phyloP scores from a whole-genome alignment of 2,797 vertebrate species.

The Meriones psammophilus region DNA sequence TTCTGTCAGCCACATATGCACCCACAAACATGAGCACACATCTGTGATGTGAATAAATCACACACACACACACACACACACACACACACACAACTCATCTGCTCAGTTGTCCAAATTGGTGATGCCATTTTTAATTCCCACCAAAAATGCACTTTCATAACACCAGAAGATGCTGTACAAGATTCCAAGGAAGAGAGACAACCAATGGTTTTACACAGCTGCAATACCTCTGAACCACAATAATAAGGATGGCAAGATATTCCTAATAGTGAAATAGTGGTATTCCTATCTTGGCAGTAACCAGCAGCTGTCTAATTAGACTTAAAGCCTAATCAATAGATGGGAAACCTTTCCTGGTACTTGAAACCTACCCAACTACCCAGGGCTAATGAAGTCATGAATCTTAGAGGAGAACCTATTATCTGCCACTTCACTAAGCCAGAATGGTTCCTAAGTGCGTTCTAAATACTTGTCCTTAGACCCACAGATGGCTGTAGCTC shows the following conservation, averaged over 20 bases:
- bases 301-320: not conserved
- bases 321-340: not conserved
- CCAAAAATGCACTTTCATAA: not conserved
- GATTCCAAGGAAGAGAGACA: not conserved
- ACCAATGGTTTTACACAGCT: not conserved
- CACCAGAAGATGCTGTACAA: not conserved
- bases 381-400: not conserved
- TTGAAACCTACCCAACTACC: not conserved
- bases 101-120: not conserved
- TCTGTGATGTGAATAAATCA: not conserved
- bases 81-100: not conserved
- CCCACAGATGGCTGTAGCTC: not conserved
- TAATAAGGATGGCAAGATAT: not conserved
- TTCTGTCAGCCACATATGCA: not conserved
- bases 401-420: not conserved
- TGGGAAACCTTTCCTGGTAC: not conserved
- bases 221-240: not conserved
- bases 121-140: not conserved
- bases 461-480: not conserved
- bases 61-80: not conserved
- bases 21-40: no score
- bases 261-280: not conserved
- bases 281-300: not conserved
- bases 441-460: not conserved
- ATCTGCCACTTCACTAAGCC: not conserved